Evolutionary conservation across 2,113 vertebrate species (phyloP).

Genomic region (Heliornis fulica): DNA sequence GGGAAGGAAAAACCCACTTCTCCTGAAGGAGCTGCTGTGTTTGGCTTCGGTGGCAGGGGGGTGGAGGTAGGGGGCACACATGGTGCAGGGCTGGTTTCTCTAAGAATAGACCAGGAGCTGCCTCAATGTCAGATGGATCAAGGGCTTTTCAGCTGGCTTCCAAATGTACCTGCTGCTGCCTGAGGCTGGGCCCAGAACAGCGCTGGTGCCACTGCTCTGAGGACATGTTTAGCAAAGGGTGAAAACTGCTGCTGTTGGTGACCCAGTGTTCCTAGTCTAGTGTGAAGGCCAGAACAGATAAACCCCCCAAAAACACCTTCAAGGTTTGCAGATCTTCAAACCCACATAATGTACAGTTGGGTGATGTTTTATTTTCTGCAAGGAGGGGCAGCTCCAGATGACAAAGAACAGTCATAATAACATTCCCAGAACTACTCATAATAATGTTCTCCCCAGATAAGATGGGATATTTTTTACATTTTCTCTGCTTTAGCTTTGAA

Average conservation of each 20-base stretch:
- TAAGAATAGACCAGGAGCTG: neutral
- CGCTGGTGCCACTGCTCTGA: neutral
- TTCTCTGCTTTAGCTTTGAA: neutral
- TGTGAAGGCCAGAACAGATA: neutral
- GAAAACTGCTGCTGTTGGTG: neutral
- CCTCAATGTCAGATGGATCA: neutral
- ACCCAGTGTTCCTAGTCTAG: neutral
- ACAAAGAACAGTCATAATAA: too few species aligned
- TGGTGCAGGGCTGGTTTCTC: neutral
- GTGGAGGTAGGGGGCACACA: neutral
- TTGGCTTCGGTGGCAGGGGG: neutral
- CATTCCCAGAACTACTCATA: too few species aligned
- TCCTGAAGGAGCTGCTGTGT: neutral
- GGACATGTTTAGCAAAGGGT: neutral
- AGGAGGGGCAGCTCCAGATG: neutral
- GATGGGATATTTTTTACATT: neutral
- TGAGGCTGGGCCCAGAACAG: neutral
- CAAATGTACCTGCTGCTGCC: neutral
- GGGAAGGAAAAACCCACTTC: neutral
- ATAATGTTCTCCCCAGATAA: too few species aligned
- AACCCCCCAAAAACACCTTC: too few species aligned
- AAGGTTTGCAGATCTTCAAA: neutral
- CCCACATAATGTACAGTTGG: neutral
- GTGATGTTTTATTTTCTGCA: neutral
- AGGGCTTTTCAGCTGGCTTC: neutral